Base-by-base conservation (phyloP, 2,113 vertebrate species). In the Trematocara macrostoma region DNA sequence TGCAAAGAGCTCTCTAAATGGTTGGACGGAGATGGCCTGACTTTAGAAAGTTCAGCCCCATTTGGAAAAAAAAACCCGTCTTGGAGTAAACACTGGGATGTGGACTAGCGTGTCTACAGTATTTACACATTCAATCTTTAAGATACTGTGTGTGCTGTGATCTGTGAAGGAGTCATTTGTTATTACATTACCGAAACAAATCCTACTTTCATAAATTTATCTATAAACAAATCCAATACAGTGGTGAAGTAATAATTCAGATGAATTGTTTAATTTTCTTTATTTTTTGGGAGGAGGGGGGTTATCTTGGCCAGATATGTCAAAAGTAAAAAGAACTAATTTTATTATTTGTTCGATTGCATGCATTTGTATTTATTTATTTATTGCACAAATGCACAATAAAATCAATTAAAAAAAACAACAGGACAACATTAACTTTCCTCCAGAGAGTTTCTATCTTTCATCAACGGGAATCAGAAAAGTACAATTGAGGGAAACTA, bases 401-500 rank as follows among this genome's bases (percentile, higher is more conserved):
- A 14, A 83, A 79, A 23, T 34, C 1, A 7, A 78, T 55, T 11
- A 1, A 4, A 61, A 78, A 35, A 86, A 80, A 71, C 20, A 91
- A 87, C 88, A 87, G 89, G 79, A 91, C 76, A 69, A 40, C 11
- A 81, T 91, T 94, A 88, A 95, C 95, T 92, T 93, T 78, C 84
- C 95, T 89, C 92, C 7, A 82, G 90, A 93, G 93, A 94, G 90
- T 88, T 93, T 91, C 49, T 64, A 81, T 56, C 79, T 91, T 64
- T 87, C 57, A 89, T 74, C 51, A 6, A 49, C 78, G 64, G 51
- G 31, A 8, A 49, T 78, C 53, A 9, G 40, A 79, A 31, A 11
- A 56, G 51, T 55, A 96, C 94, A 96, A 96, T 94, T 53, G 87
- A n/a, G 69, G 95, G 96, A 95, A 96, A 92, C 89, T 20, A 57